A percentile compares a stretch with the other conserved stretches of the same genome.
Evolutionary conservation across 1,140 invertebrate species (phyloP).

Genomic region (Caenorhabditis tropicalis): DNA sequence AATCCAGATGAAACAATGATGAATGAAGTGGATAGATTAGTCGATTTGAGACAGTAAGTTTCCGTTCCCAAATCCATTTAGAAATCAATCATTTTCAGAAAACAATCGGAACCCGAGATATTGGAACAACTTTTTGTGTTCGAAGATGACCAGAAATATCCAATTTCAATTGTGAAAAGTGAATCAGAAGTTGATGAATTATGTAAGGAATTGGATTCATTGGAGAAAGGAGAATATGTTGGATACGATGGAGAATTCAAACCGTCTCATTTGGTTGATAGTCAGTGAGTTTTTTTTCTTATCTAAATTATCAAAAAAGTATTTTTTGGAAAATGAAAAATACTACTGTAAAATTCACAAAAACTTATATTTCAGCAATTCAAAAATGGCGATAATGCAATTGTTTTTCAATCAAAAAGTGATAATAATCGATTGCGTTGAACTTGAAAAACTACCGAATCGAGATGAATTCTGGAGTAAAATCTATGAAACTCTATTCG

Average conservation of each 20-base stretch:
- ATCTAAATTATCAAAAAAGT: neutral
- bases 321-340: too few relatives aligned
- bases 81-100: neutral
- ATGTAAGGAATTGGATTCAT: neutral
- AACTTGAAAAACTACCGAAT: neutral
- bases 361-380: neutral
- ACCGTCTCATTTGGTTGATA: neutral
- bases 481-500: neutral
- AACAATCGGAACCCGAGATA: neutral
- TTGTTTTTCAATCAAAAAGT: neutral
- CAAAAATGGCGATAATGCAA: neutral
- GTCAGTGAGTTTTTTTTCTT: neutral
- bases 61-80: neutral
- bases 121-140: neutral
- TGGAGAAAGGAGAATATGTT: neutral
- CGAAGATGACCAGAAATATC: neutral
- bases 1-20: neutral
- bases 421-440: neutral
- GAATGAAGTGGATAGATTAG: neutral
- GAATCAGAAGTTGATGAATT: neutral
- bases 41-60: neutral
- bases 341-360: too few relatives aligned
- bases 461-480: neutral
- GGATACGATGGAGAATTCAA: neutral
- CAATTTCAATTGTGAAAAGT: neutral